phyloP scores from a whole-genome alignment of 2,113 vertebrate species.

The Alethe castanea region DNA sequence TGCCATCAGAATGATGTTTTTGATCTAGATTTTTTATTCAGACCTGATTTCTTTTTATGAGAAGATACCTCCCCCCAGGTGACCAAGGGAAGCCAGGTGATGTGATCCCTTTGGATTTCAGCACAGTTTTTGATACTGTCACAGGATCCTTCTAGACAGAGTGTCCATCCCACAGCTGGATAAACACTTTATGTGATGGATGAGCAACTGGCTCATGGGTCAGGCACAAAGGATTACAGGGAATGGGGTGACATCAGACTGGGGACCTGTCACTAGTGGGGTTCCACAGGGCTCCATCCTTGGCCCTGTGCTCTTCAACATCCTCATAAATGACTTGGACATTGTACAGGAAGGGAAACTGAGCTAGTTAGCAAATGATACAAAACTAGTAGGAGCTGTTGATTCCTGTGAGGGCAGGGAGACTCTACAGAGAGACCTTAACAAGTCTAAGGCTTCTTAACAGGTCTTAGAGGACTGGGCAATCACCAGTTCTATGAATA shows the following conservation, averaged over 20 bases:
- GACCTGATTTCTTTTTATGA: not conserved
- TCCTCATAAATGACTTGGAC: too few species aligned
- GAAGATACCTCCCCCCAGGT: not conserved
- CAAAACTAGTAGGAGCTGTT: not conserved
- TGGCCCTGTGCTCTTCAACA: too few species aligned
- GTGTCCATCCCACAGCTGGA: too few species aligned
- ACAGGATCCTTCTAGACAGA: too few species aligned
- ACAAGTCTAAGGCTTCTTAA: not conserved
- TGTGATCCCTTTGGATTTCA: not conserved
- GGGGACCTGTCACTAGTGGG: too few species aligned
- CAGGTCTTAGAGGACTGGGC: not conserved
- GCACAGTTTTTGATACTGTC: not conserved
- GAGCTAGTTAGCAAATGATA: rapidly evolving
- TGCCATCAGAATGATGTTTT: not conserved
- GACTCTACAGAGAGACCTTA: not conserved
- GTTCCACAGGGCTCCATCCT: too few species aligned
- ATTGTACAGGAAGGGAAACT: too few species aligned
- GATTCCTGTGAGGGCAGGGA: not conserved
- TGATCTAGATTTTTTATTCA: not conserved
- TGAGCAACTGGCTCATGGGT: too few species aligned
- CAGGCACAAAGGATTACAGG: too few species aligned
- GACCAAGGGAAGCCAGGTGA: not conserved
- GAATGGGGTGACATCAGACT: too few species aligned
- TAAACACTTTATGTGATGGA: too few species aligned
- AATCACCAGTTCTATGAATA: not conserved